These are phyloP conservation scores for Falco concolor DNA, from an alignment of 2,797 vertebrate species.

Conservation along the genomic window DNA sequence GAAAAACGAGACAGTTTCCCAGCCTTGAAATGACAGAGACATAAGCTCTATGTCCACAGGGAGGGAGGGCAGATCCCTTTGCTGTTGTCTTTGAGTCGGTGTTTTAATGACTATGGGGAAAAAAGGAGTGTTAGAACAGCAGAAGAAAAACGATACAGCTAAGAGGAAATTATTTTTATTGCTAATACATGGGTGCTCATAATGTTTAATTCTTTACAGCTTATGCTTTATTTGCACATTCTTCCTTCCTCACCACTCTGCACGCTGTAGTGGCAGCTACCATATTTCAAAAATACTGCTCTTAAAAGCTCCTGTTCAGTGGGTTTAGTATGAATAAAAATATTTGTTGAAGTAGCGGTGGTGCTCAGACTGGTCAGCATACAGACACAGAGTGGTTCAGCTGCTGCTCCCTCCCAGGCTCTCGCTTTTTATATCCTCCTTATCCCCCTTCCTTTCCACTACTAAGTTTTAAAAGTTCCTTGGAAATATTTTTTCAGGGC, in stretches of 20 bases:
- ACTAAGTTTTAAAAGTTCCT: background rate
- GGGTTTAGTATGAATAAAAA: background rate
- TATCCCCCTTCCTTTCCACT: background rate
- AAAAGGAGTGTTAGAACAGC: background rate
- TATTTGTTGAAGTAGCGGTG: background rate
- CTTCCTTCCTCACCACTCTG: background rate
- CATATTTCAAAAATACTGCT: constrained; percentile 12
- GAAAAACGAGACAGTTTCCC: background rate
- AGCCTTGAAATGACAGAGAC: constrained; percentile 28
- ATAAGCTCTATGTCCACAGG: constrained; percentile 7
- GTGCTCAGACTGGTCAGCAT: background rate
- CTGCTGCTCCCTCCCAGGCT: background rate
- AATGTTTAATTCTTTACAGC: constrained; percentile 52
- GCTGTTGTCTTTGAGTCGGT: background rate
- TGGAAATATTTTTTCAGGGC: background rate
- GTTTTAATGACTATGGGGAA: constrained; percentile 20
- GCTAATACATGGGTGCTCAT: constrained; percentile 32
- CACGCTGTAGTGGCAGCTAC: background rate
- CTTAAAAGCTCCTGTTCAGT: background rate
- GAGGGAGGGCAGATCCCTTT: constrained; percentile 19
- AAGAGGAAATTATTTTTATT: constrained; percentile 61
- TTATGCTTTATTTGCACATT: constrained; percentile 46
- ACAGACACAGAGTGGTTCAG: background rate
- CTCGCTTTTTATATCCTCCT: background rate
- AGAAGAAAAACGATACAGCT: background rate